Base-by-base conservation (phyloP, 2,113 vertebrate species). In the Reinhardtius hippoglossoides region DNA sequence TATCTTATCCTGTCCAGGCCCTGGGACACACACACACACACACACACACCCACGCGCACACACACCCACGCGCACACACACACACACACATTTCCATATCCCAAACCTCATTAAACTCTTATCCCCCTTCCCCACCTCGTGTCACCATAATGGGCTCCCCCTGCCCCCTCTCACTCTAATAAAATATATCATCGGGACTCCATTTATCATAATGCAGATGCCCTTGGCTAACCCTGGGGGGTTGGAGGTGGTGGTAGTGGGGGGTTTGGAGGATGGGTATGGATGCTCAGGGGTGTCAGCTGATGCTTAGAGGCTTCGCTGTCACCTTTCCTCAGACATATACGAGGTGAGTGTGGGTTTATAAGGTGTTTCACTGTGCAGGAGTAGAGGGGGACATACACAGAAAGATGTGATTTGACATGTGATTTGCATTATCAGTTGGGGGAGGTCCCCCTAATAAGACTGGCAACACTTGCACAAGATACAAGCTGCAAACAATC, bases 141-240 rank as follows among this genome's bases (percentile, higher is more conserved):
- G 74, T 66, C 70, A 80, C 71, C 67, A 62, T 88, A 83, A 85
- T 85, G 66, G 76, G 37, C 77, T 81, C 72, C 86, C 74, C 73
- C 78, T 58, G 71, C 87, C 82, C 71, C 70, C 52, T 68, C 78
- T 73, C 68, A 75, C 74, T 84, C 85, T 87, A 78, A 90, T 90
- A 91, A 92, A 92, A 91, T 86, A 89, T 82, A 92, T 91, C 84
- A 86, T 67, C 31, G 76, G 79, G 83, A 58, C 71, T 80, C 83
- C 87, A 89, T 91, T 89, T 83, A 89, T 92, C 89, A 90, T 87
- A 79, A 92, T 89, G 88, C 80, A 88, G 90, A 91, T 92, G 89
- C 83, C 91, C 90, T 88, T 87, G 89, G 85, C 69, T 78, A 78
- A 82, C 87, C 82, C 87, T 85, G 85, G 60, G 72, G 77, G 48